A percentile compares a stretch with the other conserved stretches of the same genome.
These are phyloP conservation scores for Chromoteleia sp. DNA, from an alignment of 2,888 invertebrate genomes.

Conservation along the genomic window DNA sequence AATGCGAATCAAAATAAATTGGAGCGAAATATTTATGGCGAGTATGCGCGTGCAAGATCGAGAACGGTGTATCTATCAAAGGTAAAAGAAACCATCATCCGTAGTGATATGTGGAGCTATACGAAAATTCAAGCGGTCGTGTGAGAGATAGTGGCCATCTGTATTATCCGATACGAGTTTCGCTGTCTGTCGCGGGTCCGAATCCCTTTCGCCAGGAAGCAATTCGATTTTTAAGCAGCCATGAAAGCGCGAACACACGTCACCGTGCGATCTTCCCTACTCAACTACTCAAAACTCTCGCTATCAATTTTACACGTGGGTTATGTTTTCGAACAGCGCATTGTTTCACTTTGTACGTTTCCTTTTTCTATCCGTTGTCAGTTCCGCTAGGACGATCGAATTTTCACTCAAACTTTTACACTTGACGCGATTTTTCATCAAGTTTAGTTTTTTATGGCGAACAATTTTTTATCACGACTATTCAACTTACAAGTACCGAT, in stretches of 20 bases:
- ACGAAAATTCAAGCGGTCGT: slow-evolving; percentile 75
- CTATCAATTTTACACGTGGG: slow-evolving; percentile 44
- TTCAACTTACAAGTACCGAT: too few species aligned
- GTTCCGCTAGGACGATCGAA: slow-evolving; percentile 8
- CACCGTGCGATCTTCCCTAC: slow-evolving; percentile 28
- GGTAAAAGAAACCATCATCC: slow-evolving; percentile 40
- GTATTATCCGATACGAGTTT: slow-evolving; percentile 81
- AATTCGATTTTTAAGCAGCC: slow-evolving; percentile 34
- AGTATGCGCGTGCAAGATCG: slow-evolving; percentile 11
- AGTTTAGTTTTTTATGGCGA: too few species aligned
- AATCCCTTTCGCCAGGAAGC: slow-evolving; percentile 63
- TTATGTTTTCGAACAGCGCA: slow-evolving; percentile 10
- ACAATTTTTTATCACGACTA: too few species aligned
- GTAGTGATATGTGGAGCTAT: slow-evolving; percentile 48
- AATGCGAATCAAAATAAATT: slow-evolving; percentile 50
- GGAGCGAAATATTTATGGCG: slow-evolving; percentile 43
- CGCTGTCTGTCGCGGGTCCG: slow-evolving; percentile 78
- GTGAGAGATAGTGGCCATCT: slow-evolving; percentile 79
- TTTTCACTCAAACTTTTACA: slow-evolving; percentile 4
- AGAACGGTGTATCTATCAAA: slow-evolving; percentile 56
- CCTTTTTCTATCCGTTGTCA: slow-evolving; percentile 39
- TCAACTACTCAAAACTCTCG: slow-evolving; percentile 27
- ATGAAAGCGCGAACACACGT: slow-evolving; percentile 15
- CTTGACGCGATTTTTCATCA: too few species aligned
- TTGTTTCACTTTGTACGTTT: slow-evolving; percentile 30